Conservation (phyloP, 2,797 vertebrate genomes). For the Rhynchotus rufescens region DNA sequence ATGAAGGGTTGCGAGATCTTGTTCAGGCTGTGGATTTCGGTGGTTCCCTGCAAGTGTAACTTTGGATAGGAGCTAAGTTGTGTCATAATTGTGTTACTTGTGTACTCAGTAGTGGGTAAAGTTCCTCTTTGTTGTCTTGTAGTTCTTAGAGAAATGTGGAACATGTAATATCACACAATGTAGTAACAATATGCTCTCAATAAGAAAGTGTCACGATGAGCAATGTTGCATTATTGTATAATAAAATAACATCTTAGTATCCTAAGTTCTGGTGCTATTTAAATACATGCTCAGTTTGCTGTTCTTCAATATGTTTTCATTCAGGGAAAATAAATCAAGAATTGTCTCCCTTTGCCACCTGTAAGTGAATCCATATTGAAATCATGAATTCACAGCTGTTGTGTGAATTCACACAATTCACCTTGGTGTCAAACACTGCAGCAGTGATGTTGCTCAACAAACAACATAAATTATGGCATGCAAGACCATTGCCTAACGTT, state of each 20-base stretch:
- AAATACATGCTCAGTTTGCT: not conserved
- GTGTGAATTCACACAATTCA: not conserved
- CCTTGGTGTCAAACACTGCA: constrained; percentile 20
- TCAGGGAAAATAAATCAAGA: not conserved
- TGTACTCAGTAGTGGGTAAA: not conserved
- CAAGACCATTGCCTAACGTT: constrained; percentile 66
- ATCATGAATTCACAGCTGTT: constrained; percentile 7
- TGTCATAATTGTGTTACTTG: not conserved
- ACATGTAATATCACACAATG: too few species aligned
- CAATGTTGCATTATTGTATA: rapidly evolving
- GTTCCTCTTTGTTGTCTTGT: not conserved
- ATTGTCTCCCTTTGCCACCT: not conserved
- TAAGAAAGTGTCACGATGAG: not conserved
- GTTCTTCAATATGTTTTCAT: not conserved
- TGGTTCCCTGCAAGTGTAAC: not conserved
- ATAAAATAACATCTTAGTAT: not conserved
- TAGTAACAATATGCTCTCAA: not conserved
- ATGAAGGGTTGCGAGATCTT: not conserved
- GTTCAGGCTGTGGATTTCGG: not conserved
- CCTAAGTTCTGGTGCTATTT: not conserved
- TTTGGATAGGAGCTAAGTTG: not conserved
- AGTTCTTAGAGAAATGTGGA: not conserved
- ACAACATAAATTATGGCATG: constrained; percentile 58
- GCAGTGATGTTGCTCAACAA: constrained; percentile 46
- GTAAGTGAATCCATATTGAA: not conserved